Percentiles rank a stretch among this genome's conserved stretches.
These are phyloP conservation scores for Pagrus major DNA, from an alignment of 2,113 vertebrate species.

Conservation along the genomic window DNA sequence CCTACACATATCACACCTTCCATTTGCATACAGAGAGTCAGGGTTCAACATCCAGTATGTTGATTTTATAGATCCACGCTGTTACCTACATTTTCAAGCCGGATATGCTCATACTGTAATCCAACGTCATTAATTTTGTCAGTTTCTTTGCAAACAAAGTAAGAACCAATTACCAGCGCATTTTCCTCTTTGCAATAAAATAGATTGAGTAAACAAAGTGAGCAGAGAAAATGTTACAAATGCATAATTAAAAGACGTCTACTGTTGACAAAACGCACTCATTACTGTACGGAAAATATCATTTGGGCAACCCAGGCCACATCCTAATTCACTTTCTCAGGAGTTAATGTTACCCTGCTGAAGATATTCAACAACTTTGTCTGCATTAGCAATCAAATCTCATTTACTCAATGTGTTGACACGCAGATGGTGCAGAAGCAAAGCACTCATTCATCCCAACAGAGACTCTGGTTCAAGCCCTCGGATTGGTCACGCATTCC, in stretches of 20 bases:
- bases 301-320: neutral
- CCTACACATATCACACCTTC: neutral
- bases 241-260: neutral
- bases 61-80: neutral
- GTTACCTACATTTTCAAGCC: neutral
- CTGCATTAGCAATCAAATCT: neutral
- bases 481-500: constrained; percentile 1
- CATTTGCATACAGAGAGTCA: constrained; percentile 2
- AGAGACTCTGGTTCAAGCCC: neutral
- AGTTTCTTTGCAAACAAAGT: neutral
- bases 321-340: neutral
- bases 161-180: neutral
- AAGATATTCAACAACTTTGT: neutral
- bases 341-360: neutral
- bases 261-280: no score
- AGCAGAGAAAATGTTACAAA: neutral
- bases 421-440: neutral
- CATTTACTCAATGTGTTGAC: neutral
- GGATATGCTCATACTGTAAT: neutral
- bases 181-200: neutral
- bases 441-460: neutral
- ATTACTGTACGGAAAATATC: neutral
- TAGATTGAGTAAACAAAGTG: neutral
- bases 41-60: neutral
- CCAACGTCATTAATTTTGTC: neutral